Evolutionary conservation across 2,113 vertebrate species (phyloP), one percentile per base, ranked within the genome.

Genomic region (Clarias batrachus): DNA sequence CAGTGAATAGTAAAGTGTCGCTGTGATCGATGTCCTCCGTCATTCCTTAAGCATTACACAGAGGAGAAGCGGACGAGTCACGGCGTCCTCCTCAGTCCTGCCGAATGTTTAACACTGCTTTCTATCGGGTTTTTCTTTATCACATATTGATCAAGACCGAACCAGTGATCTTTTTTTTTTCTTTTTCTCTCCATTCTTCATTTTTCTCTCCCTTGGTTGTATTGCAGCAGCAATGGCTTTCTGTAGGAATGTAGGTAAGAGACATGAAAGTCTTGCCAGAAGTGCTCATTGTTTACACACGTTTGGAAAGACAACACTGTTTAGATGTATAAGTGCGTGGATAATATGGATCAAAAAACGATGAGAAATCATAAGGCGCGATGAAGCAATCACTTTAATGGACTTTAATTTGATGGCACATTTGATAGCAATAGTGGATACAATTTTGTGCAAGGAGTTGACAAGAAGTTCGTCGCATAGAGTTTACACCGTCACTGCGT

Each of bases 1-100:
- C 21, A 3, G 19, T n/a, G 62, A 78, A 85, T 79, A 81, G 62
- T 62, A 81, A 62, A 9, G 54, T 62, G 78, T 86, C 78, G 73
- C 56, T 16, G 6, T 86, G 78, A 81, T 56, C 2, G 3, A 71
- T 27, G 14, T 48, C 17, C 48, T 52, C 48, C 60, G 21, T 79
- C 37, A 41, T 74, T 41, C 62, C 56, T 74, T 84, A n/a, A 74
- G 56, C 23, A 37, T 48, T 80, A 30, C 12, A 25, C 21, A 3
- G 25, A 37, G 54, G 9, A 37, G 30, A 17, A 27, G 33, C 17
- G 2, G 41, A 37, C 2, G 60, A 77, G 9, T 86, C 85, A 56
- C 3, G 54, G 30, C 54, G 71, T 81, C 54, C 27, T 86, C 54
- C 62, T 66, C 62, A 27, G 63, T 30, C 13, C 30, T 41, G 30